Base-by-base conservation (phyloP, 2,113 vertebrate genomes). In the Nothocercus nigrocapillus region DNA sequence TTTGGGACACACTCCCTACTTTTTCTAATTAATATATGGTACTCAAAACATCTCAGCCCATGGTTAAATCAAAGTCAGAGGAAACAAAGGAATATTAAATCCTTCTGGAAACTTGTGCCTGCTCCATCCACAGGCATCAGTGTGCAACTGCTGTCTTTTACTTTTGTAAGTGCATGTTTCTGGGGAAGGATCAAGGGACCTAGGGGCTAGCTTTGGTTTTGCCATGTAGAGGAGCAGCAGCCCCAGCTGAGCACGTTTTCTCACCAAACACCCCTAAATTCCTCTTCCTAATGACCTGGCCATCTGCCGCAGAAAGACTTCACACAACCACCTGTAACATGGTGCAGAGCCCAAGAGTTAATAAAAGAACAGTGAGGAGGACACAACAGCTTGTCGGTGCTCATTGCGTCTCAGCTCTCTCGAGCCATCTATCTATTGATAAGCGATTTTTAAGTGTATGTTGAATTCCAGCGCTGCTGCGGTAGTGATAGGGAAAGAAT, bases 11-110 rank as follows among this genome's bases (percentile, higher is more conserved):
- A 42, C 74, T 89, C 51, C 16, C 70, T 54, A 79, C 81, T 51
- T 34, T 74, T 93, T 96, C 70, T 94, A 92, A 94, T 96, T 97
- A 96, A 91, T 93, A 90, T 42, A 70, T 82, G 27, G 59, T 92
- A 92, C 92, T 96, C 94, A 96, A 92, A 95, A 72, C 74, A 82
- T 89, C 92, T 82, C 53, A 77, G 74, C 59, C 74, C 83, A 40
- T 62, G 81, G 93, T 92, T 90, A 89, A 91, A 87, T 95, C 94
- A 95, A 95, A 94, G 92, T 92, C 92, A 95, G 66, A 54, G 63
- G 77, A 89, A 95, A 95, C 67, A 96, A 87, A 92, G 49, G 63
- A 74, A 73, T 82, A 44, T 20, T 21, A 84, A 90, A 73, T 69
- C 68, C 44, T 90, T 32, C 49, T 63, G 47, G 76, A 78, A 25